phyloP scores from a whole-genome alignment of 2,888 invertebrate species.

The Caenorhabditis sp. region DNA sequence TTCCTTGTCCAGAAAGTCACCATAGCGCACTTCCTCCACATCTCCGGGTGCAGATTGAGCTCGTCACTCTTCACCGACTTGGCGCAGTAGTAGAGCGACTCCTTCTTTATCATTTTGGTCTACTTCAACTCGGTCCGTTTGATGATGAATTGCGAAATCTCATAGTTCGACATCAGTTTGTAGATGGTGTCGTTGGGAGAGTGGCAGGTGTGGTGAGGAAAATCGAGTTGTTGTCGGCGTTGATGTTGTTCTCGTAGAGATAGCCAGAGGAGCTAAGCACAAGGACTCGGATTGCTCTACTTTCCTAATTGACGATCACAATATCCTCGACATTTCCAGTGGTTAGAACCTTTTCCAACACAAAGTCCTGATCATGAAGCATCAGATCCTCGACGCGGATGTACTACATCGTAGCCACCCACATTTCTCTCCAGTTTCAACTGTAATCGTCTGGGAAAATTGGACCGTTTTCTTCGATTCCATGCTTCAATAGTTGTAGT shows the following conservation, averaged over 20 bases:
- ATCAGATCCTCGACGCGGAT: too few relatives aligned
- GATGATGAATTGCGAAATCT: conserved; percentile 89
- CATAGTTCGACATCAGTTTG: conserved; percentile 95
- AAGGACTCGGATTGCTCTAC: too few relatives aligned
- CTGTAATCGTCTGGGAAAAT: too few relatives aligned
- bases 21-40: conserved; percentile 96
- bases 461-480: too few relatives aligned
- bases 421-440: too few relatives aligned
- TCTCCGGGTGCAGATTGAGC: conserved; percentile 89
- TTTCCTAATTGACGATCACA: too few relatives aligned
- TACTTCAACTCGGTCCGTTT: conserved; percentile 96
- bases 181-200: conserved; percentile 98
- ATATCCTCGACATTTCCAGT: too few relatives aligned
- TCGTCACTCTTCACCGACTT: conserved; percentile 95
- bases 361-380: too few relatives aligned
- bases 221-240: conserved; percentile 70
- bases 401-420: too few relatives aligned
- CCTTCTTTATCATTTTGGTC: conserved; percentile 90
- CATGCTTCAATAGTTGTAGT: too few relatives aligned
- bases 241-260: conserved; percentile 84
- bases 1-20: conserved; percentile 85
- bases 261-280: conserved; percentile 97
- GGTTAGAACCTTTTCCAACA: too few relatives aligned
- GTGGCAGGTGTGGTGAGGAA: conserved; percentile 90
- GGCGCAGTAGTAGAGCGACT: conserved; percentile 97